A percentile compares a stretch with the other conserved stretches of the same genome.
Conservation (phyloP, 2,113 vertebrate genomes). For the Sminthopsis crassicaudata region DNA sequence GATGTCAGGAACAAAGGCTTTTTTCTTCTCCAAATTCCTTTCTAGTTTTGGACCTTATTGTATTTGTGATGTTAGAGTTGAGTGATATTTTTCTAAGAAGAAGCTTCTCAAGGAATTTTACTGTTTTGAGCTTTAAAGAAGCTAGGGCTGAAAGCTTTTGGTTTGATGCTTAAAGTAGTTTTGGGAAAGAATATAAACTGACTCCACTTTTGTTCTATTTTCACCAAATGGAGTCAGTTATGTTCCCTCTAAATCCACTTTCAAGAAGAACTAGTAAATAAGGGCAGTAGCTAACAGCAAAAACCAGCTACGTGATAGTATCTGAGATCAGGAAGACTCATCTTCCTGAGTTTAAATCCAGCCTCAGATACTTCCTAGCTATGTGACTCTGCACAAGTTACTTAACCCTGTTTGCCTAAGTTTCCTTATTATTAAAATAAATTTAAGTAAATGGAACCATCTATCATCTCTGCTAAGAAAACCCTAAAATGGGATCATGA, state of each 20-base stretch:
- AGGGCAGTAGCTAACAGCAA: background rate
- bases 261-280: background rate
- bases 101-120: background rate
- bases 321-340: background rate
- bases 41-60: background rate
- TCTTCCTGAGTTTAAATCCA: background rate
- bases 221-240: background rate
- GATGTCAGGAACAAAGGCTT: background rate
- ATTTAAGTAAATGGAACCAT: background rate
- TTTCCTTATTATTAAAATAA: background rate
- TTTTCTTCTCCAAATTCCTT: background rate
- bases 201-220: background rate
- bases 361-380: background rate
- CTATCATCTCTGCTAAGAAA: background rate
- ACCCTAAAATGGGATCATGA: no score
- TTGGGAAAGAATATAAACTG: background rate
- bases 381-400: background rate
- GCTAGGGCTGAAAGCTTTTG: background rate
- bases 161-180: background rate
- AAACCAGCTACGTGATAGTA: background rate
- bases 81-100: background rate
- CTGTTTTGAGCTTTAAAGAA: background rate
- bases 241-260: background rate
- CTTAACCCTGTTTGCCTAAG: background rate
- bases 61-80: background rate